phyloP scores from a whole-genome alignment of 2,113 vertebrate genomes.

The Nansenia antarctica region DNA sequence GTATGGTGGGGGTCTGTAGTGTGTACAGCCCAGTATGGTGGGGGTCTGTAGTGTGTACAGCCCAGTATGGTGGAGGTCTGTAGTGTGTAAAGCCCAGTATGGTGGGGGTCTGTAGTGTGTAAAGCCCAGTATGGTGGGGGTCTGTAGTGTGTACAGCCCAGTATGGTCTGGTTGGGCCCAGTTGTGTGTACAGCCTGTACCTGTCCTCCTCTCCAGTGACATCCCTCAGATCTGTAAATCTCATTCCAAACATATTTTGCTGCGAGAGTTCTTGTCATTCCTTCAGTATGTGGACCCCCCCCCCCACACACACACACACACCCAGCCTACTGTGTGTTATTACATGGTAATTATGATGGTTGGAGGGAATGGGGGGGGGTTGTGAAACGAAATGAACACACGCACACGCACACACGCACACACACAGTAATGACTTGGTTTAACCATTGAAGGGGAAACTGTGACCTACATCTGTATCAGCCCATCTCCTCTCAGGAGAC shows the following conservation, averaged over 20 bases:
- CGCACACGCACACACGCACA: slow-evolving; percentile 13
- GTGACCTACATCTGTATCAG: slow-evolving; percentile 62
- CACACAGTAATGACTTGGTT: slow-evolving; percentile 40
- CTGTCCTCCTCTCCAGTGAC: background rate
- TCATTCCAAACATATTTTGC: slow-evolving; percentile 38
- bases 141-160: background rate
- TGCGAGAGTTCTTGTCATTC: slow-evolving; percentile 24
- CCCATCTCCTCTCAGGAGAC: slow-evolving; percentile 23
- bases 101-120: background rate
- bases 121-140: background rate
- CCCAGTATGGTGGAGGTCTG: background rate
- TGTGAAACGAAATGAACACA: slow-evolving; percentile 38
- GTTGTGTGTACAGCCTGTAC: background rate
- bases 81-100: background rate
- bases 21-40: background rate
- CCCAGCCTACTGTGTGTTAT: slow-evolving; percentile 10
- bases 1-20: background rate
- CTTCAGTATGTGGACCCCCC: slow-evolving; percentile 5
- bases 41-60: background rate
- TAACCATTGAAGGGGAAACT: slow-evolving; percentile 60
- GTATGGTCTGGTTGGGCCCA: background rate
- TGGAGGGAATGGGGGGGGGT: slow-evolving; percentile 6
- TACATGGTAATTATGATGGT: slow-evolving; percentile 17
- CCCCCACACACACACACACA: background rate
- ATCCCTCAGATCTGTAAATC: background rate